Conservation (phyloP, 35 echinoderm and acorn worm genomes). For the Heliocidaris tuberculata region DNA sequence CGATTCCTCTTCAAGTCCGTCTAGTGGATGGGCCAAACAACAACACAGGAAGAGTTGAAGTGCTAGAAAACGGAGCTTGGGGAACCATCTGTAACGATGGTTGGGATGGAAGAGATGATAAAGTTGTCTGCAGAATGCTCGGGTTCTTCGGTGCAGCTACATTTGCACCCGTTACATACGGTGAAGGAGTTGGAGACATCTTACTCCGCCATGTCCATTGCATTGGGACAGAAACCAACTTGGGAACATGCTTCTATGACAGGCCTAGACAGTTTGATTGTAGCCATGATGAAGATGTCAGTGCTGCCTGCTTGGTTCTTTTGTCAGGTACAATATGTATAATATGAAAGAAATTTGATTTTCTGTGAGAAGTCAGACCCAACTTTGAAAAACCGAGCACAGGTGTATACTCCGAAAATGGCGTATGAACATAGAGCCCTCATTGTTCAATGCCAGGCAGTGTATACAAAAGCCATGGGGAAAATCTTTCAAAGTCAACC, state of each 20-base stretch:
- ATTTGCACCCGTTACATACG: neutral
- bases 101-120: neutral
- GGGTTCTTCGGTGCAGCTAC: neutral
- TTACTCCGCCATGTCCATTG: neutral
- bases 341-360: too few relatives aligned
- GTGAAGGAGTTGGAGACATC: neutral
- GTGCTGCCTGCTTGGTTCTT: neutral
- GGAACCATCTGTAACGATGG: neutral
- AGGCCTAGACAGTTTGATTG: neutral
- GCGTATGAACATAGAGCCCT: too few relatives aligned
- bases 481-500: too few relatives aligned
- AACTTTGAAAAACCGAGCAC: too few relatives aligned
- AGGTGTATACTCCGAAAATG: too few relatives aligned
- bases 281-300: neutral
- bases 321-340: neutral
- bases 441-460: too few relatives aligned
- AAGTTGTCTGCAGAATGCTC: neutral
- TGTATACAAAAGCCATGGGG: too few relatives aligned
- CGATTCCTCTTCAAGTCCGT: neutral
- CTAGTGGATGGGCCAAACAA: neutral
- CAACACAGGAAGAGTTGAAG: neutral
- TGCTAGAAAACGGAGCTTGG: neutral
- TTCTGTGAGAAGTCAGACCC: too few relatives aligned
- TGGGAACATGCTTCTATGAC: neutral
- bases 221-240: neutral